phyloP scores from a whole-genome alignment of 2,797 vertebrate genomes.

The Acomys russatus region DNA sequence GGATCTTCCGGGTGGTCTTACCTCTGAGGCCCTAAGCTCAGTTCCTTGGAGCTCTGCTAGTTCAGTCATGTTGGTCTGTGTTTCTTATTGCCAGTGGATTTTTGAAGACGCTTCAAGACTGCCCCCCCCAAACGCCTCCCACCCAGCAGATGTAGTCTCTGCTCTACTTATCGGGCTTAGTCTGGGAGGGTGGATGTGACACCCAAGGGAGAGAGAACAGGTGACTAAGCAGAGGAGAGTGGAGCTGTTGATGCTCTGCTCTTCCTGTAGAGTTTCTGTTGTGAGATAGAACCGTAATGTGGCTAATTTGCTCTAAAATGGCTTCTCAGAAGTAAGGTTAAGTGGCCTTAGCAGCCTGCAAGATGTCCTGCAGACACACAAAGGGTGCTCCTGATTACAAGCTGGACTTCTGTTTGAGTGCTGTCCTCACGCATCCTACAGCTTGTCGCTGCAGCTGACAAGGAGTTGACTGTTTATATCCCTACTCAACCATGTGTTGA shows the following conservation, averaged over 20 bases:
- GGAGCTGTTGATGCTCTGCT: not conserved
- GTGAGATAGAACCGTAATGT: not conserved
- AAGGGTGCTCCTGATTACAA: not conserved
- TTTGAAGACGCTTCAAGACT: not conserved
- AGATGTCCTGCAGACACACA: not conserved
- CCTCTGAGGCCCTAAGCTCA: not conserved
- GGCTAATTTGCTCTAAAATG: not conserved
- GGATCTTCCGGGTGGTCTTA: not conserved
- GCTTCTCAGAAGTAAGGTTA: not conserved
- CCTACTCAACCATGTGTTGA: not conserved
- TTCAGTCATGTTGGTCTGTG: not conserved
- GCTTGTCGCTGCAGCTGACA: not conserved
- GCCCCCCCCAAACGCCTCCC: accelerated
- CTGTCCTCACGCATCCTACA: not conserved
- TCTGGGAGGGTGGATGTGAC: not conserved
- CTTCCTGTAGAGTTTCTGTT: not conserved
- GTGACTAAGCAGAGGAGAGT: too few relatives aligned
- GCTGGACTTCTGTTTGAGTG: not conserved
- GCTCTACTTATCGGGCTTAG: not conserved
- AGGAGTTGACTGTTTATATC: not conserved
- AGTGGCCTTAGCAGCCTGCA: not conserved
- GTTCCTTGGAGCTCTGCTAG: not conserved
- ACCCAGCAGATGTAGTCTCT: not conserved
- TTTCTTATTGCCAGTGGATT: not conserved
- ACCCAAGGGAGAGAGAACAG: not conserved